Evolutionary conservation across 1,140 invertebrate species (phyloP).

Genomic region (Zaprionus gabonicus): DNA sequence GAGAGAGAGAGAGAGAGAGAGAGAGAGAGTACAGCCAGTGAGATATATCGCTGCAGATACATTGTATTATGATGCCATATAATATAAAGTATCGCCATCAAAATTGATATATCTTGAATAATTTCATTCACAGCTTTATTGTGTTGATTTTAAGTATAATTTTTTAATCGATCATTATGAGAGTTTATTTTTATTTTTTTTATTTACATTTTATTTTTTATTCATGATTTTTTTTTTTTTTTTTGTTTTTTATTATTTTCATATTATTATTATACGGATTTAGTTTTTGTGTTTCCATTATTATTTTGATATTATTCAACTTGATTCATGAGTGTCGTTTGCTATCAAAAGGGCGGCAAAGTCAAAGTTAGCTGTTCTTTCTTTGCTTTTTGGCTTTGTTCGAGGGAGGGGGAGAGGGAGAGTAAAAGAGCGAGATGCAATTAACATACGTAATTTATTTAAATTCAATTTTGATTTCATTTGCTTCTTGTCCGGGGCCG

Average conservation of each 20-base stretch:
- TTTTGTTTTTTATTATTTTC: constrained; percentile 1
- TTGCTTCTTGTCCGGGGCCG: constrained; percentile 58
- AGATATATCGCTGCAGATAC: no score
- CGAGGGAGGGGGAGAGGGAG: no score
- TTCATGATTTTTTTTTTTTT: neutral
- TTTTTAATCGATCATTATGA: constrained; percentile 3
- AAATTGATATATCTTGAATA: neutral
- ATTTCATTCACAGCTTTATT: neutral
- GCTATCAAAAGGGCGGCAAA: neutral
- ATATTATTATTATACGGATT: neutral
- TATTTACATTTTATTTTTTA: neutral
- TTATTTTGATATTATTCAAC: neutral
- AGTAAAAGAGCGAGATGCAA: constrained; percentile 37
- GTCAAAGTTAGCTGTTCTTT: constrained; percentile 1
- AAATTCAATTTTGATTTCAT: constrained; percentile 78
- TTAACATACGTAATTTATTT: constrained; percentile 83
- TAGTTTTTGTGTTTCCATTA: neutral
- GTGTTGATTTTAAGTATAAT: neutral
- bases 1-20: no score
- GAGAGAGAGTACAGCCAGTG: no score
- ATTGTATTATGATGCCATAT: no score
- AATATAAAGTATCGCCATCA: no score
- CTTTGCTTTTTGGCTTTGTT: neutral
- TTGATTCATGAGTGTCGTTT: constrained; percentile 1
- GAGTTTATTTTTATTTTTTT: neutral